Evolutionary conservation across 1,140 invertebrate genomes (phyloP).

Genomic region (Leucophenga varia): DNA sequence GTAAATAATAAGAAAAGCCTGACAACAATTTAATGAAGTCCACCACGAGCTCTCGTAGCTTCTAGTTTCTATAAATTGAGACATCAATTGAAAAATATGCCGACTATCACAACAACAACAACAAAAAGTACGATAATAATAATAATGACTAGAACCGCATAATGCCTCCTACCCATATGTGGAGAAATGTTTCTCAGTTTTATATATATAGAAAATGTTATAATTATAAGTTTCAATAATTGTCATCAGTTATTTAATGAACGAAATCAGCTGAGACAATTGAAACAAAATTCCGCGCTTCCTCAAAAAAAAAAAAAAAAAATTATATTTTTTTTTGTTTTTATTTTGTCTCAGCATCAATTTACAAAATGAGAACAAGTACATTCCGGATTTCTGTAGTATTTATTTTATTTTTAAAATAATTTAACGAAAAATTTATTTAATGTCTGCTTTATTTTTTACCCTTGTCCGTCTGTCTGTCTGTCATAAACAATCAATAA

Average conservation of each 20-base stretch:
- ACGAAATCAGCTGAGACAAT: background rate
- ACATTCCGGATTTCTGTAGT: conserved; percentile 18
- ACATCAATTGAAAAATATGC: conserved; percentile 38
- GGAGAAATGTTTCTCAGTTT: too few species aligned
- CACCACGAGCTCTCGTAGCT: conserved; percentile 14
- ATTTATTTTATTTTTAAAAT: conserved; percentile 11
- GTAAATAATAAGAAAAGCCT: too few species aligned
- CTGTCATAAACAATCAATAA: conserved; percentile 22
- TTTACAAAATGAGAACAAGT: conserved; percentile 11
- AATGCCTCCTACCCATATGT: too few species aligned
- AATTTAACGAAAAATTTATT: conserved; percentile 26
- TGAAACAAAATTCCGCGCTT: conserved; percentile 19
- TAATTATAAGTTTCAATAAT: conserved; percentile 46
- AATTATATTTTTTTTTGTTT: too few species aligned
- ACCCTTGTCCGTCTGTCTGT: too few species aligned
- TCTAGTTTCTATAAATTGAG: conserved; percentile 27
- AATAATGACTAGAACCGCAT: too few species aligned
- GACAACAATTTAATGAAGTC: too few species aligned
- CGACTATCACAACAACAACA: conserved; percentile 18
- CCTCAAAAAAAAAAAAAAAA: conserved; percentile 26
- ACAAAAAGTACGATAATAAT: too few species aligned
- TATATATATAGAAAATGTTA: conserved; percentile 15
- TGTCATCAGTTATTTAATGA: conserved; percentile 15
- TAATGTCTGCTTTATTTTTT: conserved; percentile 8
- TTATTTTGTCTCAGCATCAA: too few species aligned